Conservation (phyloP, 2,113 vertebrate genomes). For the Ailuropoda melanoleuca region DNA sequence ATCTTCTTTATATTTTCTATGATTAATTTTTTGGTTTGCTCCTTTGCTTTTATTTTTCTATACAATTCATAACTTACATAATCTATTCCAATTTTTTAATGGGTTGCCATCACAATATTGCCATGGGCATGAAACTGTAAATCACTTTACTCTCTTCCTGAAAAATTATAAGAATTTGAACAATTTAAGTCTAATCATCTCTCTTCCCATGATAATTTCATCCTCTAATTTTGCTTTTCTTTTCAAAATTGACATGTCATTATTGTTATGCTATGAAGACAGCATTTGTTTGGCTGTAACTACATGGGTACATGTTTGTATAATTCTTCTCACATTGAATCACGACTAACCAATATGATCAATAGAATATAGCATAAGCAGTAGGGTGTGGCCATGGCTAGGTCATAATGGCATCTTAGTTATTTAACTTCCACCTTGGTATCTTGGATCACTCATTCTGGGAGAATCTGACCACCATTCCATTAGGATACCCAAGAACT, state of each 20-base stretch:
- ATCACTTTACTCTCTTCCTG: neutral
- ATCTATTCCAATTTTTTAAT: neutral
- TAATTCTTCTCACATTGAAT: neutral
- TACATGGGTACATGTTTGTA: neutral
- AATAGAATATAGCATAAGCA: neutral
- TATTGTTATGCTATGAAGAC: neutral
- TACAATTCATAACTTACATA: neutral
- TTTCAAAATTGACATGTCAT: neutral
- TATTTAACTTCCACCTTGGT: neutral
- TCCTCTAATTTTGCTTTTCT: neutral
- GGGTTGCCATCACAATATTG: neutral
- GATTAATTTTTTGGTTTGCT: neutral
- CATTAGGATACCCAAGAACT: neutral
- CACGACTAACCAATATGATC: neutral
- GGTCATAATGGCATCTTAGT: neutral
- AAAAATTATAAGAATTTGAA: neutral
- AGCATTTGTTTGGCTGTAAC: neutral
- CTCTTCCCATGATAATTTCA: neutral
- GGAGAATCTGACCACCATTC: neutral
- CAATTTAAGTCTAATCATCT: neutral
- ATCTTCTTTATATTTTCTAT: neutral
- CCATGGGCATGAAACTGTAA: neutral
- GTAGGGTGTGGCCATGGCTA: neutral
- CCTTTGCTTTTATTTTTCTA: neutral
- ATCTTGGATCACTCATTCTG: neutral